phyloP scores from a whole-genome alignment of 2,113 vertebrate species.

The Romanogobio albipinnatus region DNA sequence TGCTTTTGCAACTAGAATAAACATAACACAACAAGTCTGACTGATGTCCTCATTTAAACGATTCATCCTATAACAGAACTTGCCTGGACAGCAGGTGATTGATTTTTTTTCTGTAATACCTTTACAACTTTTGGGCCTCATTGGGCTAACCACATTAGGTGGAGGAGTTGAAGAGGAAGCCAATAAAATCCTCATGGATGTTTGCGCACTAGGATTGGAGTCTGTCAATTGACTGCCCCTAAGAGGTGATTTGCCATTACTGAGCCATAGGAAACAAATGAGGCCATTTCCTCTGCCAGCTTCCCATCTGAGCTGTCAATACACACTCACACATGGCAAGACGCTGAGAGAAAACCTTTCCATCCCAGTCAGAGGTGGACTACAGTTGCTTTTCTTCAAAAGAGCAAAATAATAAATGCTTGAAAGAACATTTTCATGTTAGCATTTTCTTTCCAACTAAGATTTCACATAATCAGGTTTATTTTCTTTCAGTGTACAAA shows the following conservation, averaged over 20 bases:
- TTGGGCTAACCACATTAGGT: constrained; percentile 72
- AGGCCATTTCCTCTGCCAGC: constrained; percentile 78
- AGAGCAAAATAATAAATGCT: not conserved
- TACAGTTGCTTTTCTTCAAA: constrained; percentile 25
- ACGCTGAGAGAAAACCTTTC: constrained; percentile 58
- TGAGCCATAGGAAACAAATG: constrained; percentile 79
- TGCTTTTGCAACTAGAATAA: constrained; percentile 3
- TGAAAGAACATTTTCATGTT: not conserved
- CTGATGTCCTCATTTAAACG: constrained; percentile 53
- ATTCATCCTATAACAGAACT: constrained; percentile 50
- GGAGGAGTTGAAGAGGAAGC: constrained; percentile 72
- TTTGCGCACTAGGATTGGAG: constrained; percentile 74
- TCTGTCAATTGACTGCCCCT: constrained; percentile 78
- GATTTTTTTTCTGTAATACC: constrained; percentile 71
- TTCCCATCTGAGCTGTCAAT: constrained; percentile 77
- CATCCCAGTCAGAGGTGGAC: constrained; percentile 30
- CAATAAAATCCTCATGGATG: constrained; percentile 75
- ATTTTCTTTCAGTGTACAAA: not conserved
- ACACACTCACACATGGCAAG: constrained; percentile 69
- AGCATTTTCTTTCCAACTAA: not conserved
- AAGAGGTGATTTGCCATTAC: constrained; percentile 78
- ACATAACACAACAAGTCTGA: constrained; percentile 29
- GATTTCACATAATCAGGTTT: not conserved
- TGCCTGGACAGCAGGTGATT: constrained; percentile 66
- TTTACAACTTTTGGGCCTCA: constrained; percentile 72